Evolutionary conservation across 1,140 invertebrate genomes (phyloP).

Genomic region (Brachionus rubens): DNA sequence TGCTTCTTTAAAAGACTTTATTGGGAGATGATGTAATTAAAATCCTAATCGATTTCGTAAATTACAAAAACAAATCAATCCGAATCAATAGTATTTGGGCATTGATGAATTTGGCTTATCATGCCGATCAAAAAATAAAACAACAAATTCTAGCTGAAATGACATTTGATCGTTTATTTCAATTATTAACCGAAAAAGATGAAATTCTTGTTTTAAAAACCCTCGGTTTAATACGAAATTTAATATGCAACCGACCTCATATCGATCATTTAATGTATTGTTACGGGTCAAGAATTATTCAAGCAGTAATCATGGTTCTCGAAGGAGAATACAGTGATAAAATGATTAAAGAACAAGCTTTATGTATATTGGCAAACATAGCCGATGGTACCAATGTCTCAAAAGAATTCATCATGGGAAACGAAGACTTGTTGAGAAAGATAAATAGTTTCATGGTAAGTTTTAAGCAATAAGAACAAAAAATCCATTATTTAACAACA

Average conservation of each 20-base stretch:
- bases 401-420: conserved; percentile 41
- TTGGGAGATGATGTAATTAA: conserved; percentile 32
- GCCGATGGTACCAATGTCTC: conserved; percentile 14
- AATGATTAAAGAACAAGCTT: conserved; percentile 35
- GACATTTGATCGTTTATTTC: conserved; percentile 29
- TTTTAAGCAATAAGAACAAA: neutral
- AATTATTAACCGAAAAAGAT: conserved; percentile 32
- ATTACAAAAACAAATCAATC: conserved; percentile 39
- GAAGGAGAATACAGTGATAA: neutral
- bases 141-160: conserved; percentile 12
- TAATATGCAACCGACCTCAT: conserved; percentile 37
- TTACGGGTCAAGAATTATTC: conserved; percentile 34
- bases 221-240: conserved; percentile 29
- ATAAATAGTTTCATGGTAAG: conserved; percentile 37
- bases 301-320: conserved; percentile 43
- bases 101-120: conserved; percentile 42
- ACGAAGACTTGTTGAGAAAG: conserved; percentile 41
- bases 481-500: neutral
- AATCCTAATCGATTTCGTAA: conserved; percentile 31
- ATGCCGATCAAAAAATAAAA: conserved; percentile 32
- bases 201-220: conserved; percentile 37
- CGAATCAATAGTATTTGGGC: conserved; percentile 44
- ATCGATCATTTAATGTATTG: conserved; percentile 41
- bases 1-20: conserved; percentile 7
- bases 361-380: conserved; percentile 44